phyloP scores from a whole-genome alignment of 1,140 invertebrate species.

The Amphibalanus amphitrite region DNA sequence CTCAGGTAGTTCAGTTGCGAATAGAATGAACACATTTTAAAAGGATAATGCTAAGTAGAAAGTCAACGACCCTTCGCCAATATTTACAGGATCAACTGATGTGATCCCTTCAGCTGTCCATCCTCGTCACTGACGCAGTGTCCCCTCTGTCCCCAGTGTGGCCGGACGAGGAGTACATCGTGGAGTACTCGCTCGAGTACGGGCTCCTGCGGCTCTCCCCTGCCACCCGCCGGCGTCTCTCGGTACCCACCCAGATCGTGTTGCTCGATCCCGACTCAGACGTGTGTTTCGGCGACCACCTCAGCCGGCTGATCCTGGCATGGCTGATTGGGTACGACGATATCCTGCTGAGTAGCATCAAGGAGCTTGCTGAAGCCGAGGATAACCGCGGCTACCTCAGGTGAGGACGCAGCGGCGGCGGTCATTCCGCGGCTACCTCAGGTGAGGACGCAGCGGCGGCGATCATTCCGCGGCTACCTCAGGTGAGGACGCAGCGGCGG shows the following conservation, averaged over 20 bases:
- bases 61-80: too few species aligned
- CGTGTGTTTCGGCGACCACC: conserved; percentile 79
- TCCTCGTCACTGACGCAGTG: too few species aligned
- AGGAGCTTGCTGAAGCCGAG: conserved; percentile 83
- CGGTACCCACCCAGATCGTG: conserved; percentile 84
- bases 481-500: too few species aligned
- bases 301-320: conserved; percentile 75
- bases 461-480: too few species aligned
- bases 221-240: conserved; percentile 57
- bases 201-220: conserved; percentile 82
- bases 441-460: too few species aligned
- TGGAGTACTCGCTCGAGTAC: conserved; percentile 95
- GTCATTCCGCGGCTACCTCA: too few species aligned
- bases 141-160: not conserved
- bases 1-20: too few species aligned
- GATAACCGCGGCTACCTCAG: conserved; percentile 87
- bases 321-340: conserved; percentile 94
- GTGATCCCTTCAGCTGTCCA: too few species aligned
- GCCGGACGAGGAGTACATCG: conserved; percentile 78
- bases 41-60: too few species aligned
- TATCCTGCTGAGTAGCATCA: conserved; percentile 87
- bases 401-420: conserved; percentile 26
- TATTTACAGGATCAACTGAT: too few species aligned
- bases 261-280: conserved; percentile 67
- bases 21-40: too few species aligned